Evolutionary conservation across 1,140 invertebrate genomes (phyloP), one percentile per base, ranked within the genome.

Genomic region (Psilanteris sp.): DNA sequence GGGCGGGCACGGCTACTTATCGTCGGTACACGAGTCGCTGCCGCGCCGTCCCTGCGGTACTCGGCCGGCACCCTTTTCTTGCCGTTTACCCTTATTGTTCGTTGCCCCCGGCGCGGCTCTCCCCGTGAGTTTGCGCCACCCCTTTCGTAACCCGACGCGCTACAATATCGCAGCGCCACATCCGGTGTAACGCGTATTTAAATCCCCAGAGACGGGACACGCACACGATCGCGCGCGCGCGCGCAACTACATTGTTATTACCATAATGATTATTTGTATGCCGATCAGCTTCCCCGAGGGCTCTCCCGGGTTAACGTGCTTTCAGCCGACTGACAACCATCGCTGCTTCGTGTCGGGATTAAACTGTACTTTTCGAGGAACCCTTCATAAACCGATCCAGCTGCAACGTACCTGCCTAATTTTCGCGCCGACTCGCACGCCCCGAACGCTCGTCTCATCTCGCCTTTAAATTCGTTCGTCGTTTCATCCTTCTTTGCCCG

Each of bases 201-300:
- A 48, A 39, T 22, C 67, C 32, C 59, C 29, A 26, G 52, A 46
- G 57, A 57, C 16, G 48, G 8, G 14, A 15, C 39, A 22, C 31
- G 8, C 31, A 32, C 32, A 44, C 46, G 27, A 31, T 31, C 14
- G 22, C 22, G 41, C 32, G 34, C 46, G 27, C 41, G 22, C 14
- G 22, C 22, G 41, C 32, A 4, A 22, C 11, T 57, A 61, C 52
- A 67, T 59, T 67, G 55, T 72, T 77, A 77, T 77, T 77, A 62
- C 54, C 67, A 67, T 71, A 72, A 77, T 72, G 54, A 67, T 61
- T 77, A 77, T 77, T 77, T 77, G 74, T 71, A 66, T 55, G 57
- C 43, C 73, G 59, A 77, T 77, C 67, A 31, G 54, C 67, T 55
- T 61, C 37, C 57, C 67, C 39, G 37, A 76, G 59, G 67, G 37